These are phyloP conservation scores for Andricus grossulariae DNA, from an alignment of 1,140 invertebrate genomes.

Conservation along the genomic window DNA sequence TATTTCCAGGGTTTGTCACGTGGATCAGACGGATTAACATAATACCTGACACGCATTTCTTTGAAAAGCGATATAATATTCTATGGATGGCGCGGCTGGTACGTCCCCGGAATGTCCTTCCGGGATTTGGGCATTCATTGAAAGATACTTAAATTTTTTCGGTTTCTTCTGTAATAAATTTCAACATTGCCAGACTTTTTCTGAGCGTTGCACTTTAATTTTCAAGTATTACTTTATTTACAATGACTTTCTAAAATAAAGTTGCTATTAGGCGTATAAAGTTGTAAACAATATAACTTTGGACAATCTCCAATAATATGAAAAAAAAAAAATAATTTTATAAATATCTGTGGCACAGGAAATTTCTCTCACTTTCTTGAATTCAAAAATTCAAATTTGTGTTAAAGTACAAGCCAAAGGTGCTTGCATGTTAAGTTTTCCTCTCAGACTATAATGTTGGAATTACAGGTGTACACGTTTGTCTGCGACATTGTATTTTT, in stretches of 20 bases:
- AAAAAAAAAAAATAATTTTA: too few species aligned
- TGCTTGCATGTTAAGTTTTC: too few species aligned
- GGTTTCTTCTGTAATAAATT: background rate
- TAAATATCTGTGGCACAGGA: too few species aligned
- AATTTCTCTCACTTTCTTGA: too few species aligned
- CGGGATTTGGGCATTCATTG: background rate
- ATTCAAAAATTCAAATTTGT: too few species aligned
- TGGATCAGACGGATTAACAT: background rate
- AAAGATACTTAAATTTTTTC: conserved; percentile 1
- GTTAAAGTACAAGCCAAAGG: too few species aligned
- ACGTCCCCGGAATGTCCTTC: background rate
- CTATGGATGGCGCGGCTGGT: background rate
- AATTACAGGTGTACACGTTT: too few species aligned
- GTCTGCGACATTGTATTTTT: too few species aligned
- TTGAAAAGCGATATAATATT: conserved; percentile 10
- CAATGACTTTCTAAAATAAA: background rate
- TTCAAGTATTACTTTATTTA: background rate
- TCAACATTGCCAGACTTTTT: background rate
- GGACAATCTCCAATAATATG: too few species aligned
- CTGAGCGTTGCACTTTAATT: background rate
- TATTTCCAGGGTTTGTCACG: too few species aligned
- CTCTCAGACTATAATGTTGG: too few species aligned
- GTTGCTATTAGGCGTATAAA: background rate
- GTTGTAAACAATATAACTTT: too few species aligned
- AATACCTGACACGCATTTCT: background rate